Conservation (phyloP, 2,797 vertebrate genomes). For the Channa striata region DNA sequence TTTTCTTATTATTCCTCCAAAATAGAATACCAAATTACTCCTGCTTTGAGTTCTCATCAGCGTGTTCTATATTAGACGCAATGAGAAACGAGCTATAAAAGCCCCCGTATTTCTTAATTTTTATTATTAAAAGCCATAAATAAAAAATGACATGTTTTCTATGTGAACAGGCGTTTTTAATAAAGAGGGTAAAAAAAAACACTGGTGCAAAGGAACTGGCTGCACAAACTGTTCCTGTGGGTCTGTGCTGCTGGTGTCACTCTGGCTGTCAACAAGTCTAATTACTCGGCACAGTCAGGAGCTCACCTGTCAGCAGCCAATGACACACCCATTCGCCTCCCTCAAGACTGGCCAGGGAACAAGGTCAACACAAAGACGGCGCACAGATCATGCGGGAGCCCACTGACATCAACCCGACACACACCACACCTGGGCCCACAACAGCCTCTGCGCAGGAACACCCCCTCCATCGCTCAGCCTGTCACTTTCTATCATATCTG, state of each 20-base stretch:
- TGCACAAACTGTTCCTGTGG: conserved; percentile 1
- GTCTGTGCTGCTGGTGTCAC: conserved; percentile 24
- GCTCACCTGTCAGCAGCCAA: conserved; percentile 55
- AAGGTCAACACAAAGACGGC: background rate
- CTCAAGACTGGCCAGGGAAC: too few species aligned
- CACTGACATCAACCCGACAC: background rate
- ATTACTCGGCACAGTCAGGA: conserved; percentile 58
- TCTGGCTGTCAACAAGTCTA: conserved; percentile 65
- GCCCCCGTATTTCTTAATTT: background rate
- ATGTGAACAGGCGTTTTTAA: too few species aligned
- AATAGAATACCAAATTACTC: conserved; percentile 36
- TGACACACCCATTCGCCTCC: conserved; percentile 2
- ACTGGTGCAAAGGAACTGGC: background rate
- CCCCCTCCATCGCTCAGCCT: conserved; percentile 8
- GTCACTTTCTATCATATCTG: conserved; percentile 50
- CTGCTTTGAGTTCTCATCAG: too few species aligned
- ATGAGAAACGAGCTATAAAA: background rate
- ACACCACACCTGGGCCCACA: too few species aligned
- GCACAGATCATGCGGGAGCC: background rate
- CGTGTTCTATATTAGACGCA: too few species aligned
- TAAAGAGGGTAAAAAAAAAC: background rate
- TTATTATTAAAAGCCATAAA: conserved; percentile 49
- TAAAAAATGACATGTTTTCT: too few species aligned
- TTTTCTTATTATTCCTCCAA: conserved; percentile 19
- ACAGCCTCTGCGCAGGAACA: conserved; percentile 29